Conservation (phyloP, 2,797 vertebrate genomes). For the Apodemus agrarius region DNA sequence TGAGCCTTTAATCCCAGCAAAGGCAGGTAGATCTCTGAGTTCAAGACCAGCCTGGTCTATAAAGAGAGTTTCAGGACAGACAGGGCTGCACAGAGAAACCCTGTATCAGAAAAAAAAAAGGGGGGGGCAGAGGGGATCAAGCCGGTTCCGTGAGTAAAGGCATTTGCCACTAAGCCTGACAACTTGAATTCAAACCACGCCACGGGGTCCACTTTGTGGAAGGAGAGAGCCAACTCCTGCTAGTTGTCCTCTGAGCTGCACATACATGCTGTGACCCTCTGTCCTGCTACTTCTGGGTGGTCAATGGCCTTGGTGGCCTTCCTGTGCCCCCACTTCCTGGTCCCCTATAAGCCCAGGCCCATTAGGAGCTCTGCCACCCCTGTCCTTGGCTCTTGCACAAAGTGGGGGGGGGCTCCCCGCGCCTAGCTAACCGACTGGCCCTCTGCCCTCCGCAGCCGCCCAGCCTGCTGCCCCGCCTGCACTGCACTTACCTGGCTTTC, state of each 20-base stretch:
- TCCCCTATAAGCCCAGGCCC: not conserved
- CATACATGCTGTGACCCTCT: fast-evolving
- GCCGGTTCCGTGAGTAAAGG: not conserved
- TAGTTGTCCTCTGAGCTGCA: not conserved
- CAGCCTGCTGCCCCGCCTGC: not conserved
- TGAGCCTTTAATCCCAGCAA: not conserved
- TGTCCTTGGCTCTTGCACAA: not conserved
- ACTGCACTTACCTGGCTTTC: not conserved
- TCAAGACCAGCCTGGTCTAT: not conserved
- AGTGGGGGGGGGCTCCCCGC: not conserved
- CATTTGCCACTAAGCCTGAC: not conserved
- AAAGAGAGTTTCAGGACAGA: not conserved
- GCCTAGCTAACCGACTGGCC: no score
- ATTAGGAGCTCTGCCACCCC: fast-evolving
- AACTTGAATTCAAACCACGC: not conserved
- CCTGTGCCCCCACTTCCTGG: not conserved
- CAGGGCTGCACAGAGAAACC: not conserved
- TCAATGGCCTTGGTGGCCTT: not conserved
- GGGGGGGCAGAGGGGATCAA: not conserved
- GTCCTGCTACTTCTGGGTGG: not conserved
- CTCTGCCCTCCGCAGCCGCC: no score
- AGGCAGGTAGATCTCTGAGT: not conserved
- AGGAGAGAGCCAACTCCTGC: not conserved
- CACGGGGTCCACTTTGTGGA: not conserved
- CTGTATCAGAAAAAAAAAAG: not conserved